Evolutionary conservation across 2,888 invertebrate species (phyloP).

Genomic region (Chymomyza fuscimana): DNA sequence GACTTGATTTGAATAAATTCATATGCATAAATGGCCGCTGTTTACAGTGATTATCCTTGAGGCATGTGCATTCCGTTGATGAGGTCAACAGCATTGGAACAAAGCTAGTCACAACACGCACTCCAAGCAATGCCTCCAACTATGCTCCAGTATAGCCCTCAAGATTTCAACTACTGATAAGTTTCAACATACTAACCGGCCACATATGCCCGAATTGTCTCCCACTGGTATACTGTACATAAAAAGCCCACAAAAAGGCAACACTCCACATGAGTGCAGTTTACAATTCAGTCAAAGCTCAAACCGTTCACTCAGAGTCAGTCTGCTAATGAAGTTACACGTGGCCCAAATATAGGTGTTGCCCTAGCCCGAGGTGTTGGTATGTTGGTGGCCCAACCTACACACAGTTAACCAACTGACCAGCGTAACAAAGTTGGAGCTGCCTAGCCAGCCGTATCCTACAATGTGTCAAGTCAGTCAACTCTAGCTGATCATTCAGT

Average conservation of each 20-base stretch:
- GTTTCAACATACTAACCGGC: neutral
- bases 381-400: neutral
- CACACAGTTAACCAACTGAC: neutral
- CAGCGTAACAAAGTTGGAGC: neutral
- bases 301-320: neutral
- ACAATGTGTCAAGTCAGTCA: neutral
- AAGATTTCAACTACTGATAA: neutral
- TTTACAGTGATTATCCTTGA: slow-evolving; percentile 48
- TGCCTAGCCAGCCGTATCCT: neutral
- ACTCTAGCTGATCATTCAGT: slow-evolving; percentile 15
- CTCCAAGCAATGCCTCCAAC: neutral
- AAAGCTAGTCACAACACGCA: slow-evolving; percentile 3
- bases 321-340: slow-evolving; percentile 49
- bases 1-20: slow-evolving; percentile 67
- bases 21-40: slow-evolving; percentile 67
- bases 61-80: slow-evolving; percentile 5
- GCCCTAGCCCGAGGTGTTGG: slow-evolving; percentile 10
- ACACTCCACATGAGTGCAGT: slow-evolving; percentile 31
- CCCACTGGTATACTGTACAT: neutral
- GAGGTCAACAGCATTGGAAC: slow-evolving; percentile 45
- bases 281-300: slow-evolving; percentile 25
- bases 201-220: neutral
- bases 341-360: slow-evolving; percentile 28
- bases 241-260: slow-evolving; percentile 2
- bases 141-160: neutral